These are phyloP conservation scores for Dynastes hyllus DNA, from an alignment of 2,888 invertebrate genomes.

Conservation along the genomic window DNA sequence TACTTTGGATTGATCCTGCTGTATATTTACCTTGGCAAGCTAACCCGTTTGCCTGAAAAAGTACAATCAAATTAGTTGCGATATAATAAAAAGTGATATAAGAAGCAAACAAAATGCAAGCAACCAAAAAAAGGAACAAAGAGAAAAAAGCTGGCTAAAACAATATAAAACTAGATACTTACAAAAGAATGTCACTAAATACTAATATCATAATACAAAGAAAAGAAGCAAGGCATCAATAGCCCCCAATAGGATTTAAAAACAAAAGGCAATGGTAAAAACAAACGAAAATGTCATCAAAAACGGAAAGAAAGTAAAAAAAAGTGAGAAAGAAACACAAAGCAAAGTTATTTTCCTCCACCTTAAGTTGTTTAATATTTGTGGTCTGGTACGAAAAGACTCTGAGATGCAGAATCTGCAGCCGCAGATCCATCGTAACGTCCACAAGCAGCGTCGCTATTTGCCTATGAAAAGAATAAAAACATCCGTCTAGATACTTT, in stretches of 20 bases:
- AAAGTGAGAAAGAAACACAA: not conserved
- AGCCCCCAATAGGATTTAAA: not conserved
- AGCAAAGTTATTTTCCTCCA: slow-evolving; percentile 32
- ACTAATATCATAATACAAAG: no score
- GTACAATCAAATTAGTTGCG: slow-evolving; percentile 39
- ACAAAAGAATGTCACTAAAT: no score
- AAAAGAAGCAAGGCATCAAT: not conserved
- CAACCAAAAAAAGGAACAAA: not conserved
- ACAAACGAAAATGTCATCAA: not conserved
- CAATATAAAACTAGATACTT: not conserved
- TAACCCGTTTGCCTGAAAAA: slow-evolving; percentile 89
- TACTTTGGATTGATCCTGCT: slow-evolving; percentile 89
- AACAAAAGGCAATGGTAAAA: not conserved
- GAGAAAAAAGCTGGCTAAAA: not conserved
- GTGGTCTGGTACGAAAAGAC: slow-evolving; percentile 49
- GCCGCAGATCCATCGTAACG: slow-evolving; percentile 46
- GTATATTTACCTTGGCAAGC: slow-evolving; percentile 94
- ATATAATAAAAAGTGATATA: not conserved
- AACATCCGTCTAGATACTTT: no score
- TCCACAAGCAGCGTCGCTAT: slow-evolving; percentile 48
- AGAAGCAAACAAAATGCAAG: not conserved
- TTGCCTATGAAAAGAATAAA: slow-evolving; percentile 40
- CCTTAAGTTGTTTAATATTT: slow-evolving; percentile 42
- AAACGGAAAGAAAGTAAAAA: not conserved
- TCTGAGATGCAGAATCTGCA: slow-evolving; percentile 43